Base-by-base conservation (phyloP, 2,113 vertebrate species). In the Rhinichthys klamathensis region DNA sequence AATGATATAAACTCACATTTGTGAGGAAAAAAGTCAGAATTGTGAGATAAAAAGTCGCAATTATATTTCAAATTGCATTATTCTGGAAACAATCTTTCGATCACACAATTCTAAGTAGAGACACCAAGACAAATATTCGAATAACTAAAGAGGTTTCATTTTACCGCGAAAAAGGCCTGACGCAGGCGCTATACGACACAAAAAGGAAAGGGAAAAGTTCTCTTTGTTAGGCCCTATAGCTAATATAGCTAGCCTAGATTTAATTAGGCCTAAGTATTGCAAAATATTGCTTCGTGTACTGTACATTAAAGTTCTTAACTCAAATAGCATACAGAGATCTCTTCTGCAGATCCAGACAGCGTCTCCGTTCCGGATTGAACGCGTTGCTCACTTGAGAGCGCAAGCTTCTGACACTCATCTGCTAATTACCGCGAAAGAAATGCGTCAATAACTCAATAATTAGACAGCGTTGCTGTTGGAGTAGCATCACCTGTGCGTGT, bases 391-490 rank as follows among this genome's bases (percentile, higher is more conserved):
- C 30, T 56, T 46, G 78, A 63, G 23, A 65, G 58, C 32, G 0
- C n/a, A 25, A 44, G 35, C 54, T 74, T 44, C 41, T 27, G 72
- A 30, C 38, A 78, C 72, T 82, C 46, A n/a, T 84, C 75, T 21
- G 80, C 58, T 80, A 67, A 86, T 86, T 69, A 76, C 56, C 54
- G 18, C 15, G 44, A 63, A 69, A 80, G 69, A 81, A 67, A 67
- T 72, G 74, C 27, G 60, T 87, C 88, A 84, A 87, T 87, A 86
- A 63, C 84, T 82, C 84, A 81, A 87, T 85, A 76, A 89, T 81
- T 38, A 30, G 41, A 80, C 21, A 61, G 63, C 23, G 75, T 38
- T 58, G 46, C 51, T 38, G 49, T 72, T 58, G 49, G 65, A 85
- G 30, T 35, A 78, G 76, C 56, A 73, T 86, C 83, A 84, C 82